Evolutionary conservation across 2,888 invertebrate species (phyloP), one percentile per base, ranked within the genome.

Genomic region (Theristus sp.): DNA sequence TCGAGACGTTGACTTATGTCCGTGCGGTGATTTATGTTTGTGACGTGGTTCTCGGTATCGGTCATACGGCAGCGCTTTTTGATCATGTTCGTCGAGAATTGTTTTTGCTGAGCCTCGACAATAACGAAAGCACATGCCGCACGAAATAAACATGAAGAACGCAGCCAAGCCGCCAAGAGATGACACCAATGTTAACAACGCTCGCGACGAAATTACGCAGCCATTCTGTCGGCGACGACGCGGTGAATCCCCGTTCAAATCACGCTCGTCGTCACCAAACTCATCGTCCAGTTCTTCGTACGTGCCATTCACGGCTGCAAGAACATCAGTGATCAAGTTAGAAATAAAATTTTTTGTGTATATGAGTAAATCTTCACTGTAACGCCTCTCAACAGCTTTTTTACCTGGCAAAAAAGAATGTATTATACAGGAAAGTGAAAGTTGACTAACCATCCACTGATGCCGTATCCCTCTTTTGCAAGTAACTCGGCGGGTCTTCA

Each of bases 401-500:
- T n/a, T n/a, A n/a, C n/a, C n/a, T n/a, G n/a, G n/a, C n/a, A n/a
- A n/a, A n/a, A n/a, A n/a, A n/a, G n/a, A n/a, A n/a, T n/a, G n/a
- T n/a, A n/a, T n/a, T n/a, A n/a, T n/a, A n/a, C n/a, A n/a, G n/a
- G n/a, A n/a, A n/a, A n/a, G n/a, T n/a, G n/a, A n/a, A n/a, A n/a
- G n/a, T n/a, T n/a, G n/a, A n/a, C n/a, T n/a, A n/a, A n/a, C n/a
- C n/a, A n/a, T n/a, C n/a, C n/a, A n/a, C n/a, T n/a, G n/a, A n/a
- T n/a, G n/a, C n/a, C n/a, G n/a, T n/a, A n/a, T n/a, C n/a, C n/a
- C n/a, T n/a, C n/a, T n/a, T n/a, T n/a, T n/a, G n/a, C n/a, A n/a
- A n/a, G n/a, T n/a, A n/a, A n/a, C n/a, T n/a, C 20, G 70, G 71
- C n/a, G 71, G 70, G 46, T 69, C 70, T 58, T 72, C 72, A 59